phyloP scores from a whole-genome alignment of 2,113 vertebrate species.

The Pyxicephalus adspersus region DNA sequence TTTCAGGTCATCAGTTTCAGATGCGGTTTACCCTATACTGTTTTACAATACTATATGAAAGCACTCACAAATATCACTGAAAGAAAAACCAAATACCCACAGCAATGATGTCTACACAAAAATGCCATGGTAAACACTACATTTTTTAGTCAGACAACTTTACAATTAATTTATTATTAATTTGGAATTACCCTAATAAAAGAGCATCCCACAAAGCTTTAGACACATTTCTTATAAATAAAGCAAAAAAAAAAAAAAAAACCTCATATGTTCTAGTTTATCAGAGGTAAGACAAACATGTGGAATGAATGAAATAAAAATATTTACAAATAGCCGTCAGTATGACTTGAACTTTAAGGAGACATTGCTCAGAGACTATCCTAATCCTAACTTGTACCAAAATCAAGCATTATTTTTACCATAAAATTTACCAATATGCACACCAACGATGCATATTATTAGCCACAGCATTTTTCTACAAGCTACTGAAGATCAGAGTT shows the following conservation, averaged over 20 bases:
- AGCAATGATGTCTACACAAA: no score
- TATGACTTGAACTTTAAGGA: not conserved
- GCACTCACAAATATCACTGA: no score
- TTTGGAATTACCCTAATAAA: slow-evolving; percentile 20
- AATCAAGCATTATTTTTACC: not conserved
- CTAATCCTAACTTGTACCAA: no score
- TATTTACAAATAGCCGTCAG: not conserved
- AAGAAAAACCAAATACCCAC: no score
- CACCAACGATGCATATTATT: not conserved
- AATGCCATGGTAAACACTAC: no score
- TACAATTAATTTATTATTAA: no score
- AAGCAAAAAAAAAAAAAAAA: not conserved
- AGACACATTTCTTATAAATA: not conserved
- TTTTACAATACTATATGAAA: no score
- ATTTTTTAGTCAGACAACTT: no score
- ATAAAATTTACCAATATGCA: not conserved
- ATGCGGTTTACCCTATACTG: no score
- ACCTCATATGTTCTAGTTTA: not conserved
- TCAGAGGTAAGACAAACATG: not conserved
- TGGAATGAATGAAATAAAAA: not conserved
- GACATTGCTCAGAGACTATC: not conserved
- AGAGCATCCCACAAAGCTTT: not conserved
- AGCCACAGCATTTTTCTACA: not conserved
- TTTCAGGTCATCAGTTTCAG: no score
- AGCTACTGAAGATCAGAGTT: not conserved